A percentile compares a stretch with the other conserved stretches of the same genome.
Evolutionary conservation across 2,888 invertebrate genomes (phyloP).

Genomic region (Bhutanitis thaidina): DNA sequence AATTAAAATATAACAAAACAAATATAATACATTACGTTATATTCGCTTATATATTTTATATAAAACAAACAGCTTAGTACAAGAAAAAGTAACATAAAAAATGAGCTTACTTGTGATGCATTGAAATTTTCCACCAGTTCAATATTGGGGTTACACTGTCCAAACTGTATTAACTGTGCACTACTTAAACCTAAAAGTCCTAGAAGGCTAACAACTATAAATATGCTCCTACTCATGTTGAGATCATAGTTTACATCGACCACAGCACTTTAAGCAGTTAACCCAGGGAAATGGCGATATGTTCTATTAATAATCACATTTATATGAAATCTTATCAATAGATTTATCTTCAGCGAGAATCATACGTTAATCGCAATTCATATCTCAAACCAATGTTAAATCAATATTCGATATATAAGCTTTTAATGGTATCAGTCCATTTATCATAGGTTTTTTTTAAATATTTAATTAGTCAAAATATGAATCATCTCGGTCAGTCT

Average conservation of each 20-base stretch:
- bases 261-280: conserved; percentile 40
- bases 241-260: conserved; percentile 44
- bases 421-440: neutral
- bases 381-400: conserved; percentile 22
- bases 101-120: conserved; percentile 38
- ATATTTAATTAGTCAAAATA: neutral
- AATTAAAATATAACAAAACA: too few species aligned
- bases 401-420: neutral
- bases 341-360: conserved; percentile 16
- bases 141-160: conserved; percentile 48
- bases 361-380: conserved; percentile 36
- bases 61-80: too few species aligned
- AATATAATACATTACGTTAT: too few species aligned
- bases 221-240: conserved; percentile 43
- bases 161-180: conserved; percentile 49
- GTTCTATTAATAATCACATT: conserved; percentile 42
- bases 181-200: conserved; percentile 43
- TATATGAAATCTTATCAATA: conserved; percentile 50
- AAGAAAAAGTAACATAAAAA: neutral
- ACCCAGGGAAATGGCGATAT: conserved; percentile 37
- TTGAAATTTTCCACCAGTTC: conserved; percentile 35
- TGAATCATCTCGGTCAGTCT: neutral
- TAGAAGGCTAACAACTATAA: conserved; percentile 44
- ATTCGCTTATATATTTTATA: too few species aligned
- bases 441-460: neutral